Evolutionary conservation across 2,888 invertebrate species (phyloP), one percentile per base, ranked within the genome.

Genomic region (Hemicrepidius hirtus): DNA sequence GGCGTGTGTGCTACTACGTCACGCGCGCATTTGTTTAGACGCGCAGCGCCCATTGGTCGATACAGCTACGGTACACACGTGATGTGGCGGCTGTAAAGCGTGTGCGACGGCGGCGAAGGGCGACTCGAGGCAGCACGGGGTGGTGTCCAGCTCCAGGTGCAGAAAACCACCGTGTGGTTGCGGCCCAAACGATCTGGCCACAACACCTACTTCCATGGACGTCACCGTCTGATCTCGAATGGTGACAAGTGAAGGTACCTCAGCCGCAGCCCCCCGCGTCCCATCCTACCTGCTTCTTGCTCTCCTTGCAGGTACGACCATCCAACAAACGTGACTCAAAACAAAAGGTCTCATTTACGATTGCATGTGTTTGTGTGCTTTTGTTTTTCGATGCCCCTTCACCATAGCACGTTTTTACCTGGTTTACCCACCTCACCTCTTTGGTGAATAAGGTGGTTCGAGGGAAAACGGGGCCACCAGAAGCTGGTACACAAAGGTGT

Each of bases 41-140:
- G 78, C 76, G 84, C 84, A 78, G 77, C 83, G 83, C 79, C 86
- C 83, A 87, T 87, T 87, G 87, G 87, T 87, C 86, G 87, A 87
- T 87, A 87, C 79, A 85, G 85, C 85, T 71, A 69, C 74, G 67
- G 73, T 68, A 76, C 78, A 79, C 80, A 80, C 80, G 80, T 80
- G 80, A 80, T 78, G 77, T 70, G 73, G 76, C 72, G 74, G 74
- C 74, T 75, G 65, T 74, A 75, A 77, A 76, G 85, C 85, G 84
- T 84, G 82, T 83, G 84, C 84, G 84, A 76, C 75, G 75, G 86
- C 85, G 86, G 85, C 86, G 85, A 84, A 86, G 85, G 76, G 73
- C 68, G 68, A 62, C 53, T 46, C 20, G 66, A 59, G 84, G 62
- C 60, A 85, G 84, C 86, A 86, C 86, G 84, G 85, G 86, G 85